Evolutionary conservation across 2,888 invertebrate species (phyloP).

Genomic region (Boloria selene): DNA sequence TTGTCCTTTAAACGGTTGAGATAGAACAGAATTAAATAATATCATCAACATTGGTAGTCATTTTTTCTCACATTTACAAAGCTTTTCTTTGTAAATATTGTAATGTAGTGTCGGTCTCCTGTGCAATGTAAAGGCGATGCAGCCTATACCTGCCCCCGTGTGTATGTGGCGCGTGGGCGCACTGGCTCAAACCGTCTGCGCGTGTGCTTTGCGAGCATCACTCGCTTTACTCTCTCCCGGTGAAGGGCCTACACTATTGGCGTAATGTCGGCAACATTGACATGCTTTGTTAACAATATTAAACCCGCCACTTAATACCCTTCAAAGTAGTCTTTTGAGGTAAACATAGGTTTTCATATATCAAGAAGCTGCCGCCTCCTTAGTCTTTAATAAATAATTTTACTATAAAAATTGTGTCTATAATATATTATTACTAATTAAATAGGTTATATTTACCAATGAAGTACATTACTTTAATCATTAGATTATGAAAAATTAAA

Average conservation of each 20-base stretch:
- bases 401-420: constrained; percentile 52
- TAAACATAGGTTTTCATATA: constrained; percentile 29
- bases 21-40: not conserved
- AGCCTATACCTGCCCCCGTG: constrained; percentile 64
- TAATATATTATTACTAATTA: constrained; percentile 58
- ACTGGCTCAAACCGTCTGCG: constrained; percentile 58
- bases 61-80: constrained; percentile 15
- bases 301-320: constrained; percentile 8
- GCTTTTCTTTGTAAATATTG: constrained; percentile 2
- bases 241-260: constrained; percentile 67
- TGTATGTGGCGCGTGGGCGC: constrained; percentile 64
- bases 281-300: constrained; percentile 27
- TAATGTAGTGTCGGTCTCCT: constrained; percentile 60
- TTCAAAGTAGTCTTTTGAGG: constrained; percentile 14
- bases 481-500: constrained; percentile 17
- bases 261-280: constrained; percentile 48
- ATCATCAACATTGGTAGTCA: not conserved
- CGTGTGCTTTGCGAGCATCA: constrained; percentile 76
- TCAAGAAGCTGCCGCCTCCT: constrained; percentile 39
- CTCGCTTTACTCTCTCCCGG: constrained; percentile 72
- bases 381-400: constrained; percentile 25
- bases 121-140: constrained; percentile 54
- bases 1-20: not conserved
- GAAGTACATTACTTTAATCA: constrained; percentile 4
- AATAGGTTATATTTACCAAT: constrained; percentile 11